phyloP scores from a whole-genome alignment of 2,888 invertebrate species.

The Limnephilus auricula region DNA sequence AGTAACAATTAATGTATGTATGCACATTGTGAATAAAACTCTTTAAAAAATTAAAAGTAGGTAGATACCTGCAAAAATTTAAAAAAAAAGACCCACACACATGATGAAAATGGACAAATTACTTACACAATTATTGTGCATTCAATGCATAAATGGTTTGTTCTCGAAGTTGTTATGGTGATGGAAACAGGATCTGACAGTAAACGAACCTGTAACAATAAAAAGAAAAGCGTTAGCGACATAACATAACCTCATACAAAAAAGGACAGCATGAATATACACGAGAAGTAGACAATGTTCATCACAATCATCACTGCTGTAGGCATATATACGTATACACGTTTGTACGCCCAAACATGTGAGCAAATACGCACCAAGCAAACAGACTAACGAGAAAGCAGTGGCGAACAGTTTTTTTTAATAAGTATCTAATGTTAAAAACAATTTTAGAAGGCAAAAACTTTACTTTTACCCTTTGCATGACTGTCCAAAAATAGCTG shows the following conservation, averaged over 20 bases:
- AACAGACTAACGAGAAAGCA: neutral
- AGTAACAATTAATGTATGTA: no score
- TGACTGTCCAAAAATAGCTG: neutral
- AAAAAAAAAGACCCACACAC: neutral
- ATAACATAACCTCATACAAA: constrained; percentile 33
- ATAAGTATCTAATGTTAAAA: neutral
- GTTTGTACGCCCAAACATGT: constrained; percentile 15
- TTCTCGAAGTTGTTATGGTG: neutral
- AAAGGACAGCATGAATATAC: constrained; percentile 34
- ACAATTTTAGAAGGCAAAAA: neutral
- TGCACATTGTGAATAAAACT: no score
- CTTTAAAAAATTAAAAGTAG: no score
- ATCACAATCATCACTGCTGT: neutral
- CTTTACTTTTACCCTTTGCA: neutral
- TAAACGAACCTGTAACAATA: constrained; percentile 47
- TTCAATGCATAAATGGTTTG: neutral
- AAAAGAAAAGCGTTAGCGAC: constrained; percentile 24
- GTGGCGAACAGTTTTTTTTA: neutral
- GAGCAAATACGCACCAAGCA: constrained; percentile 30
- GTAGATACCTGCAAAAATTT: neutral
- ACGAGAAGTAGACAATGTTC: neutral
- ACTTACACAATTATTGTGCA: neutral
- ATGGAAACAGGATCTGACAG: constrained; percentile 15
- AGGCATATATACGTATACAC: neutral
- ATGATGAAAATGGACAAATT: neutral